phyloP scores from a whole-genome alignment of 2,113 vertebrate species.

The Sterrhoptilus dennistouni region DNA sequence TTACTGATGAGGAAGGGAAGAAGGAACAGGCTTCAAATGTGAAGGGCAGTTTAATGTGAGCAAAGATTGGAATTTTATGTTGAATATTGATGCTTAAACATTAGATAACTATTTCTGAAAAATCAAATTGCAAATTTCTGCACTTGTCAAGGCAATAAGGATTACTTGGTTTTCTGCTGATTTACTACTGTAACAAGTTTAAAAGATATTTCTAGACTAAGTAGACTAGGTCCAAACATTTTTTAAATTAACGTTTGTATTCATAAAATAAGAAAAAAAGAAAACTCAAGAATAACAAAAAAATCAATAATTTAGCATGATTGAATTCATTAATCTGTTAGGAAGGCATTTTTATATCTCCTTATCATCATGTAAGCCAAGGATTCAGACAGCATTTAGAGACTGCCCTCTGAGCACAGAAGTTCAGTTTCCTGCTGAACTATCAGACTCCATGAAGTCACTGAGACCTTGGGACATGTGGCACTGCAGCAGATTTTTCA shows the following conservation, averaged over 20 bases:
- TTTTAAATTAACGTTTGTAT: neutral
- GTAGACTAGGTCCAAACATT: neutral
- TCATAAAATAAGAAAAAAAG: neutral
- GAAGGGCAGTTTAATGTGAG: neutral
- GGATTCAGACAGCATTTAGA: neutral
- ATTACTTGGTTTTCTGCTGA: neutral
- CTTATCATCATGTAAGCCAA: neutral
- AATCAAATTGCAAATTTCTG: neutral
- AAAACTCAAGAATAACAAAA: neutral
- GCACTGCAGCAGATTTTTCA: neutral
- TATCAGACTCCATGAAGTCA: no score
- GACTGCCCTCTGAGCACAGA: neutral
- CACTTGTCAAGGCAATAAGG: neutral
- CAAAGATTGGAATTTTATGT: neutral
- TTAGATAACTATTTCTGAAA: neutral
- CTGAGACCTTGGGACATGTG: neutral
- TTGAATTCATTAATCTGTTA: neutral
- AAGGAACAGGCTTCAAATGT: neutral
- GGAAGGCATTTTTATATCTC: neutral
- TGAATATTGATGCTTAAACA: neutral
- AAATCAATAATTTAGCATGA: neutral
- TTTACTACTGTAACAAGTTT: neutral
- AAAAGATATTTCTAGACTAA: neutral
- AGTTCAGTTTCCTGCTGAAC: neutral
- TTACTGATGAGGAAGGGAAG: slow-evolving; percentile 10